Evolutionary conservation across 2,113 vertebrate species (phyloP).

Genomic region (Notiomystis cincta): DNA sequence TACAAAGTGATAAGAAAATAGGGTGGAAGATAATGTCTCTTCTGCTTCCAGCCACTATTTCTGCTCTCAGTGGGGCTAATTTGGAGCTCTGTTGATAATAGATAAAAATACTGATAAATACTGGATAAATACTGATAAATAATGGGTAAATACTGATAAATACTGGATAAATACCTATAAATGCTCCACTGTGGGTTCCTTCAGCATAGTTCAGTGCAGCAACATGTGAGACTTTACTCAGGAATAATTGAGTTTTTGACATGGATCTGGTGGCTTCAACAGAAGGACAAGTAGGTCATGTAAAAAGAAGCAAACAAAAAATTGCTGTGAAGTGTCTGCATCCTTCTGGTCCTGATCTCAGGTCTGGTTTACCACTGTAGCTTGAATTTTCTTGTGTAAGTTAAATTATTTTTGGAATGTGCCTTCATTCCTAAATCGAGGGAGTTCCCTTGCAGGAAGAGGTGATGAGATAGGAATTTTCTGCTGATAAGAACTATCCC

Average conservation of each 20-base stretch:
- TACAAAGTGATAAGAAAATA: neutral
- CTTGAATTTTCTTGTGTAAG: neutral
- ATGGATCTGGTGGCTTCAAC: neutral
- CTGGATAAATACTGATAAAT: neutral
- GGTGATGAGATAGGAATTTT: neutral
- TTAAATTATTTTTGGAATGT: neutral
- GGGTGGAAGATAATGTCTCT: neutral
- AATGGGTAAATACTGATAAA: neutral
- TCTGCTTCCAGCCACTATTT: neutral
- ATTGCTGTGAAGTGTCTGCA: neutral
- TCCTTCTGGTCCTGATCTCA: neutral
- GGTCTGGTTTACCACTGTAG: neutral
- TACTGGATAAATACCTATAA: neutral
- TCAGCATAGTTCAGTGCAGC: neutral
- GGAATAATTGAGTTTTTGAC: neutral
- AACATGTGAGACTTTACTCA: neutral
- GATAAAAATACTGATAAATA: neutral
- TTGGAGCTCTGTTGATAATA: neutral
- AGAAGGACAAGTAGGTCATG: neutral
- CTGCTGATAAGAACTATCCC: neutral
- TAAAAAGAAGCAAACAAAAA: neutral
- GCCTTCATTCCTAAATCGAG: rapidly evolving
- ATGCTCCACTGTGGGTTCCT: neutral
- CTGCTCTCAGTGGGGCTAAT: rapidly evolving
- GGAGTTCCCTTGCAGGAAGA: neutral